These are phyloP conservation scores for Pachycephus smyrnensis DNA, from an alignment of 2,888 invertebrate species.

Conservation along the genomic window DNA sequence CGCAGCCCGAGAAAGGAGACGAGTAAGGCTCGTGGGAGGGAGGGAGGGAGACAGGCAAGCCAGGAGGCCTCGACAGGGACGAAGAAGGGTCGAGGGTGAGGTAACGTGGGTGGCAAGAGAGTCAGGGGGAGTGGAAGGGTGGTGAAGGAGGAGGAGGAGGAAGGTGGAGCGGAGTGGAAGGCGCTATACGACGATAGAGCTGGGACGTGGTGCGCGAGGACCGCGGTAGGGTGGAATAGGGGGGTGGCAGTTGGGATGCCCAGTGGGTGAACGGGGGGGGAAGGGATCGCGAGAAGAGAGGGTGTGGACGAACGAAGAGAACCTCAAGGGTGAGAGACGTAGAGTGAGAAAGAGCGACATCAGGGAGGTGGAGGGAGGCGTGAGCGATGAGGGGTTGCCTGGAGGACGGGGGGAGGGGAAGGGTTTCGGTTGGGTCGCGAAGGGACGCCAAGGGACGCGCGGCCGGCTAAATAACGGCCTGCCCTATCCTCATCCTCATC, in stretches of 20 bases:
- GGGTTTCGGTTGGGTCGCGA: slow-evolving; percentile 56
- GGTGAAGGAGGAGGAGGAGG: slow-evolving; percentile 16
- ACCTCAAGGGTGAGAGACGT: slow-evolving; percentile 18
- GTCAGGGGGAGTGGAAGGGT: slow-evolving; percentile 13
- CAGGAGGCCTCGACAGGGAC: slow-evolving; percentile 7
- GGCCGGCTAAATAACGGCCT: slow-evolving; percentile 59
- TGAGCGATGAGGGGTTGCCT: slow-evolving; percentile 29
- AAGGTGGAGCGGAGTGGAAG: not conserved
- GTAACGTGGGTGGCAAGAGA: slow-evolving; percentile 6
- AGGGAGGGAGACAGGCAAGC: not conserved
- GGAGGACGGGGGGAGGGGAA: slow-evolving; percentile 25
- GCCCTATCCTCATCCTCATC: slow-evolving; percentile 47
- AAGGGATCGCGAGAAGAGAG: slow-evolving; percentile 1
- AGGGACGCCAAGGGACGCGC: slow-evolving; percentile 51
- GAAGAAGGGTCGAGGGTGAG: slow-evolving; percentile 13
- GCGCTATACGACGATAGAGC: slow-evolving; percentile 24
- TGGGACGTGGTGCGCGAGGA: slow-evolving; percentile 34
- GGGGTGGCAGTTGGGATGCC: slow-evolving; percentile 18
- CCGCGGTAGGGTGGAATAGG: slow-evolving; percentile 28
- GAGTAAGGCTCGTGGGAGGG: slow-evolving; percentile 1
- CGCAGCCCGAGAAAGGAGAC: slow-evolving; percentile 18
- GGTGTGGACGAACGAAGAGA: slow-evolving; percentile 15
- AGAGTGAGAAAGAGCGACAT: not conserved
- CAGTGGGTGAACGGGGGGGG: slow-evolving; percentile 16
- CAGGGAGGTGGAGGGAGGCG: slow-evolving; percentile 9